phyloP scores from a whole-genome alignment of 2,113 vertebrate species.

The Amphilophus citrinellus region DNA sequence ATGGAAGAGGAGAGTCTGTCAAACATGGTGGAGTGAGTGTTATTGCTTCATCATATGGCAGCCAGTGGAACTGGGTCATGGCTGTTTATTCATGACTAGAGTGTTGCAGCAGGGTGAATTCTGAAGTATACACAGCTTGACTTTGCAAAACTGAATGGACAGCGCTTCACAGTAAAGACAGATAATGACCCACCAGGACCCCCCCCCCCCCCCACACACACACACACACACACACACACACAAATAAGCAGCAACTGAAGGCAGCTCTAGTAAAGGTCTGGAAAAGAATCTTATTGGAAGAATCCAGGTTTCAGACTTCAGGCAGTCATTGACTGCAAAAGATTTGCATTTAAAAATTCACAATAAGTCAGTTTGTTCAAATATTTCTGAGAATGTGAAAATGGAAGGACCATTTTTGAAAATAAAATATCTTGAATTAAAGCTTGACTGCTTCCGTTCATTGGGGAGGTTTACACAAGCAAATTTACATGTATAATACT shows the following conservation, averaged over 20 bases:
- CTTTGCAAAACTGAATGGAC: neutral
- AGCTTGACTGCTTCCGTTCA: neutral
- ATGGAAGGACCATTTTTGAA: too few species aligned
- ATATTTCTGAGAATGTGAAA: neutral
- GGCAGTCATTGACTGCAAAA: neutral
- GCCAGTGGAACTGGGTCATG: neutral
- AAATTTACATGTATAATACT: neutral
- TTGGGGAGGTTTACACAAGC: neutral
- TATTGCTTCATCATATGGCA: neutral
- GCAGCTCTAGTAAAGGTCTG: neutral
- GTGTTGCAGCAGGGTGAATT: neutral
- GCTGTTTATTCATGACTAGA: neutral
- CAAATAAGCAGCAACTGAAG: rapidly evolving
- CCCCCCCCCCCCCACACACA: too few species aligned
- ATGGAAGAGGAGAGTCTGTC: neutral
- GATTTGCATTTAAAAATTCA: neutral
- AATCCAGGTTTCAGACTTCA: rapidly evolving
- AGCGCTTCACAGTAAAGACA: neutral
- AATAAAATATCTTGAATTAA: neutral
- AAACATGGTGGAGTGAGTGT: neutral
- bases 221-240: neutral
- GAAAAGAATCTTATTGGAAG: neutral
- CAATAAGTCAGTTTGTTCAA: neutral
- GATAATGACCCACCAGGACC: neutral
- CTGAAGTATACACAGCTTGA: neutral